Evolutionary conservation across 2,797 vertebrate species (phyloP), one percentile per base, ranked within the genome.

Genomic region (Coendou prehensilis): DNA sequence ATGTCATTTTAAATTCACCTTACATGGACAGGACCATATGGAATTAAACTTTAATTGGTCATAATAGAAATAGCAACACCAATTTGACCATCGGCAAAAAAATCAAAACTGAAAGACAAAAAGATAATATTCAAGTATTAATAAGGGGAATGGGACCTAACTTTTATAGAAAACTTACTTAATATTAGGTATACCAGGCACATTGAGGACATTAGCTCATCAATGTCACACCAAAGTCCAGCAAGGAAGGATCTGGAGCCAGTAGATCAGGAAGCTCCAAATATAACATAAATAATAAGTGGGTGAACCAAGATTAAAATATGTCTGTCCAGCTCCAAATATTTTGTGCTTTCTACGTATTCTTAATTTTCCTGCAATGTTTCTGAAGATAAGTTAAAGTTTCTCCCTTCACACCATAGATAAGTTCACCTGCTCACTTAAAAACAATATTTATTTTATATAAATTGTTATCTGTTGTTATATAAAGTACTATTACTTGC

Each of bases 1-100:
- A 89, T 88, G 41, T 83, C 82, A 80, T 89, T 97, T 89, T 92
- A 90, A 92, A 85, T 94, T 93, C 56, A 78, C 50, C 26, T 87
- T 54, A 45, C 37, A 15, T 57, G 10, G 18, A 73, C 64, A 82
- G 23, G 37, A 17, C 41, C 69, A 89, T 80, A 78, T 54, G 37
- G 13, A 96, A 93, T n/a, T 23, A 78, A 69, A 30, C 61, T 90
- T 97, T 88, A 80, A 71, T 85, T 93, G 59, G 28, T 45, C 6
- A 45, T 18, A 64, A 9, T 92, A 20, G 56, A 94, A 85, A 91
- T 47, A 52, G 28, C 26, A 50, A 28, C 9, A 64, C 78, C 37
- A 83, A 57, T 56, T 87, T 73, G 11, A 80, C 57, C 37, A 69
- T 71, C 79, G 61, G 26, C 73, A 82, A 87, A 87, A 73, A 94